Conservation (phyloP, 2,113 vertebrate genomes). For the Pagrus major region DNA sequence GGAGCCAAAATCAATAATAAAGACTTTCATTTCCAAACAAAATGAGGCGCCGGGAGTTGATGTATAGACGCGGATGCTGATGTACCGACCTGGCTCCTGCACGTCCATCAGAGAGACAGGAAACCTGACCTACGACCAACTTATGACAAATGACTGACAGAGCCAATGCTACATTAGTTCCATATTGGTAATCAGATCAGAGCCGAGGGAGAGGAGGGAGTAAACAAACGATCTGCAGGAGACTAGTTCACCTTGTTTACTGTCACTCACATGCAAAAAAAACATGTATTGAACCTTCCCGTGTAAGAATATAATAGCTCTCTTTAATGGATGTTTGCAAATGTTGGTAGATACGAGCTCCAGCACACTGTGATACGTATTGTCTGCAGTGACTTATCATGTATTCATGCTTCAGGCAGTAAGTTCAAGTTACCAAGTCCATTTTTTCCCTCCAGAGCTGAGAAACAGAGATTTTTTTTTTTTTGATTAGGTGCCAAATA, state of each 20-base stretch:
- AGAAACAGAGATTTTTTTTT: background rate
- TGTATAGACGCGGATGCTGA: constrained; percentile 52
- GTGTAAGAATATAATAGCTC: background rate
- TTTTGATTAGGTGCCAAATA: background rate
- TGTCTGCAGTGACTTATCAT: constrained; percentile 12
- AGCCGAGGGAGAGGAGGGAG: constrained; percentile 6
- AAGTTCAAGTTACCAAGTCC: background rate
- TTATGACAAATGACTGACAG: constrained; percentile 58
- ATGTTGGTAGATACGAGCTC: background rate
- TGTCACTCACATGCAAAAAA: constrained; percentile 10
- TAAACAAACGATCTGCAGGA: constrained; percentile 44
- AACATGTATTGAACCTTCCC: background rate
- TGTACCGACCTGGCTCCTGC: constrained; percentile 37
- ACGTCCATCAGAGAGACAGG: constrained; percentile 57
- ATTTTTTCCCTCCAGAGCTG: background rate
- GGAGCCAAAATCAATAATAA: constrained; percentile 78
- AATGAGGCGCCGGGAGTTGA: constrained; percentile 63
- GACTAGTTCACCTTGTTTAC: constrained; percentile 9
- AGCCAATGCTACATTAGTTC: constrained; percentile 35
- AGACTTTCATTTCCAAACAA: constrained; percentile 78
- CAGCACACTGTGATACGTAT: background rate
- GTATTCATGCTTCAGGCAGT: constrained; percentile 12
- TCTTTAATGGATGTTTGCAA: background rate
- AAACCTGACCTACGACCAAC: constrained; percentile 50
- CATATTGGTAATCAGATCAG: constrained; percentile 62